Conservation (phyloP, 2,888 invertebrate genomes). For the Polydrusus tereticollis region DNA sequence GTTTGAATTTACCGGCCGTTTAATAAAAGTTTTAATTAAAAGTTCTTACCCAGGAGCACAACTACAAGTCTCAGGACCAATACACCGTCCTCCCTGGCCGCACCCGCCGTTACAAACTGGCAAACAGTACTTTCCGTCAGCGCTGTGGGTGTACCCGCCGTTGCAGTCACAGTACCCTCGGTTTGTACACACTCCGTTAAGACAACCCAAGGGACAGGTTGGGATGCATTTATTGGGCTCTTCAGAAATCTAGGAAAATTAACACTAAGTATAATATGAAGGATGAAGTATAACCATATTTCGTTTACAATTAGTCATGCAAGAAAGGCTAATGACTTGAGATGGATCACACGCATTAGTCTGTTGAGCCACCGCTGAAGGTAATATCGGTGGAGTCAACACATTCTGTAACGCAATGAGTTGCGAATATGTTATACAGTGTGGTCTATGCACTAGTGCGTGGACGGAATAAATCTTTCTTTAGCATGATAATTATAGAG, state of each 20-base stretch:
- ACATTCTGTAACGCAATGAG: no score
- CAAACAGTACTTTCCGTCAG: slow-evolving; percentile 72
- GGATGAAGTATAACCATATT: not conserved
- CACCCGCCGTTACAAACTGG: slow-evolving; percentile 73
- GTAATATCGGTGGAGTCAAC: no score
- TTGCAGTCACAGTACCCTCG: slow-evolving; percentile 76
- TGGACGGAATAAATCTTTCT: no score
- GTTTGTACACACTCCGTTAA: slow-evolving; percentile 75
- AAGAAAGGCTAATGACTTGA: no score
- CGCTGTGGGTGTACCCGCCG: slow-evolving; percentile 71
- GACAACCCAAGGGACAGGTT: slow-evolving; percentile 78
- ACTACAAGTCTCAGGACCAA: slow-evolving; percentile 72
- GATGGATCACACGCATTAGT: no score
- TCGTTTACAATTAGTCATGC: no score
- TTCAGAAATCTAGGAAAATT: slow-evolving; percentile 23
- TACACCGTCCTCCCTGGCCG: slow-evolving; percentile 70
- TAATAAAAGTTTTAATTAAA: no score
- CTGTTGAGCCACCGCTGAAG: no score
- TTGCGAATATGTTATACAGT: no score
- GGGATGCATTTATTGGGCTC: slow-evolving; percentile 69
- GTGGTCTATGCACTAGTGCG: no score
- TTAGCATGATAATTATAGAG: no score
- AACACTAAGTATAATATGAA: not conserved
- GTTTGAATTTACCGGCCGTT: no score
- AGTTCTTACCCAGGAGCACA: slow-evolving; percentile 70